These are phyloP conservation scores for Drosophila burlai DNA, from an alignment of 1,140 invertebrate genomes.

Conservation along the genomic window DNA sequence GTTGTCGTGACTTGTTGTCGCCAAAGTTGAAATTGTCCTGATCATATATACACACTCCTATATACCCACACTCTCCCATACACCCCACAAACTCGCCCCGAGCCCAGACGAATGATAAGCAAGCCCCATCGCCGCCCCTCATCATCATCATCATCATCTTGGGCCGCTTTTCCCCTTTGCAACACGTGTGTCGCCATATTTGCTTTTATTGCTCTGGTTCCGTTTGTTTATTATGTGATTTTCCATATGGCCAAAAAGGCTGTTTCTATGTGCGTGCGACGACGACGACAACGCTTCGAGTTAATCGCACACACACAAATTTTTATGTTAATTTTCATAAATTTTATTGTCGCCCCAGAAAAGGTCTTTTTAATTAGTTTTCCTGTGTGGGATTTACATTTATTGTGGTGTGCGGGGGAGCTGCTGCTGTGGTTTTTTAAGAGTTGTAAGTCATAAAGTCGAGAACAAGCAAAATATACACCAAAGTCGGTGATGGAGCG, in stretches of 20 bases:
- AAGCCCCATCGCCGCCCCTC: slow-evolving; percentile 34
- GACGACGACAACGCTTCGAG: slow-evolving; percentile 37
- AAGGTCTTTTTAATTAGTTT: slow-evolving; percentile 82
- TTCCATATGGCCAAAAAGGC: slow-evolving; percentile 67
- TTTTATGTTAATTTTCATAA: slow-evolving; percentile 85
- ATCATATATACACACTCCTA: slow-evolving; percentile 27
- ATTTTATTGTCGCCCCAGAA: slow-evolving; percentile 79
- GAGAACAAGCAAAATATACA: slow-evolving; percentile 57
- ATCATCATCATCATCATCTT: slow-evolving; percentile 38
- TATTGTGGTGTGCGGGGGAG: slow-evolving; percentile 36
- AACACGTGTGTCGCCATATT: slow-evolving; percentile 74
- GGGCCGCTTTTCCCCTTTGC: slow-evolving; percentile 18
- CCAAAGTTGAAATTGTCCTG: slow-evolving; percentile 52
- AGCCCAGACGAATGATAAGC: slow-evolving; percentile 63
- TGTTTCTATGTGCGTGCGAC: slow-evolving; percentile 54
- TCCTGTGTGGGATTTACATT: slow-evolving; percentile 68
- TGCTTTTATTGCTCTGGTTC: slow-evolving; percentile 75
- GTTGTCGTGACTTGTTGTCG: slow-evolving; percentile 63
- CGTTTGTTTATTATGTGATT: slow-evolving; percentile 82
- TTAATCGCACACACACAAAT: slow-evolving; percentile 75
- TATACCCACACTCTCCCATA: slow-evolving; percentile 4
- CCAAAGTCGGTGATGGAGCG: slow-evolving; percentile 4
- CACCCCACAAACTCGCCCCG: neutral
- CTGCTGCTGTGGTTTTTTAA: slow-evolving; percentile 57
- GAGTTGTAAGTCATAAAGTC: slow-evolving; percentile 74